A percentile compares a stretch with the other conserved stretches of the same genome.
Conservation (phyloP, 2,888 invertebrate species). For the Eilema sororculum region DNA sequence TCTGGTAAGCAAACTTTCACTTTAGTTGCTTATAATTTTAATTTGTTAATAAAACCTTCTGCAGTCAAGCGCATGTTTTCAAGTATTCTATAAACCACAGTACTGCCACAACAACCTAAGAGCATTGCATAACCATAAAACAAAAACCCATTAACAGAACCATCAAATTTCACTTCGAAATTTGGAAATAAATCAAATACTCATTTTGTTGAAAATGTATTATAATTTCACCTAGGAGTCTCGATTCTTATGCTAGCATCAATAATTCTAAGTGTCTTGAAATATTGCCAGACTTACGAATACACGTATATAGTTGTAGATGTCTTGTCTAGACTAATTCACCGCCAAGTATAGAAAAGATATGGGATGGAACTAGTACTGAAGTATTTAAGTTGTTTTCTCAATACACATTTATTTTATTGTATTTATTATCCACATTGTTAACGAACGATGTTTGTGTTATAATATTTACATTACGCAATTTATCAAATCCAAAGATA, state of each 20-base stretch:
- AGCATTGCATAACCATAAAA: slow-evolving; percentile 49
- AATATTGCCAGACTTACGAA: slow-evolving; percentile 45
- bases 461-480: background rate
- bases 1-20: background rate
- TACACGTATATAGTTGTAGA: slow-evolving; percentile 38
- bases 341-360: slow-evolving; percentile 34
- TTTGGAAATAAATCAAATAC: slow-evolving; percentile 49
- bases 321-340: slow-evolving; percentile 51
- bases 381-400: background rate
- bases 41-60: background rate
- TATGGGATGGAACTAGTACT: slow-evolving; percentile 18
- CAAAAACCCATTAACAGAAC: slow-evolving; percentile 46
- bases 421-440: background rate
- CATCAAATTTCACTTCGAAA: slow-evolving; percentile 56
- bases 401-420: background rate
- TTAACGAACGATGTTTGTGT: background rate
- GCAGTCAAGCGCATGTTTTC: background rate
- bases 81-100: slow-evolving; percentile 13
- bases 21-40: slow-evolving; percentile 6
- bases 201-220: slow-evolving; percentile 38
- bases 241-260: slow-evolving; percentile 36
- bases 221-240: slow-evolving; percentile 22
- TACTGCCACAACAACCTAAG: slow-evolving; percentile 1
- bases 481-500: slow-evolving; percentile 41
- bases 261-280: slow-evolving; percentile 48